Evolutionary conservation across 2,113 vertebrate species (phyloP), one percentile per base, ranked within the genome.

Genomic region (Capricornis sumatraensis): DNA sequence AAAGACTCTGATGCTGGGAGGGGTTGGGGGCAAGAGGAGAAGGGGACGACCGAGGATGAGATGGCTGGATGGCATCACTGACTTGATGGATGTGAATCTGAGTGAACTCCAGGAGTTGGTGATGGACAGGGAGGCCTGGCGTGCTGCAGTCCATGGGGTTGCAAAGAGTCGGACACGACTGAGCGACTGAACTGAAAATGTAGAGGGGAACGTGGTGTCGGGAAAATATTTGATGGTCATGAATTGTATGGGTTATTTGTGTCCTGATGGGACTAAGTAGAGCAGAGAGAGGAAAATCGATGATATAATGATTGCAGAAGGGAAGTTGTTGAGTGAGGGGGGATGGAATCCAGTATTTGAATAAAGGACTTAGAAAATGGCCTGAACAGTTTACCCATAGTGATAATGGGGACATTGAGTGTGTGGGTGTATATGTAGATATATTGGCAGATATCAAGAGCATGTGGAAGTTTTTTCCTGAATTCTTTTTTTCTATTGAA

Each of bases 141-240:
- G 1, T 52, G 50, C 50, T 5, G 15, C 1, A 0, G 0, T 52
- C 1, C 50, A 5, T 16, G 50, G 15, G 50, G 15, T 52, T 1
- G 47, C 50, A 52, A 5, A 52, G 50, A 52, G 50, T 52, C 15
- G 15, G 50, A 52, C 50, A 52, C 5, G 15, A 52, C 50, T 52
- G 50, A 52, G 15, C 4, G 15, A 52, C 50, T 52, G 11, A 50
- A 52, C 50, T 52, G 50, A 55, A 91, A 95, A 93, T 28, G 55
- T 78, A 50, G 55, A 71, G 28, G 15, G 40, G 62, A 50, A 36
- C 21, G 7, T 47, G 47, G 23, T 62, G 14, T 36, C 50, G 16
- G 23, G 45, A 45, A 55, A 74, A 45, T 16, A 67, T n/a, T 58
- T 87, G 6, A 28, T 53, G 60, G 7, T 79, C 82, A 62, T 85